Conservation (phyloP, 2,888 invertebrate genomes). For the Bursaphelenchus okinawaensis region DNA sequence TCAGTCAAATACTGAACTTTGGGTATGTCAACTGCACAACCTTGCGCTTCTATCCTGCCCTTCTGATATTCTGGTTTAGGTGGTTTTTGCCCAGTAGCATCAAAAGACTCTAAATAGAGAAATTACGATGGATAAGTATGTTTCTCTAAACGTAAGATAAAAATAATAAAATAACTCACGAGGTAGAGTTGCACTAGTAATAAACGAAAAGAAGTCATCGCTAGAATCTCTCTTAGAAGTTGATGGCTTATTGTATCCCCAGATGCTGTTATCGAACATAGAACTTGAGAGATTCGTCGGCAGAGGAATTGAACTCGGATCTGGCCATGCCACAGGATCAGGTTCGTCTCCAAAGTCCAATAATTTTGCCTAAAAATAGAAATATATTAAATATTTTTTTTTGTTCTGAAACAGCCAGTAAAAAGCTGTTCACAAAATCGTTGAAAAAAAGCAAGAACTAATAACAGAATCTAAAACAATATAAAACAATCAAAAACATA, state of each 20-base stretch:
- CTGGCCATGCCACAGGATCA: not conserved
- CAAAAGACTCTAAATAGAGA: not conserved
- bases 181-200: not conserved
- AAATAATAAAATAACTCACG: not conserved
- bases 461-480: not conserved
- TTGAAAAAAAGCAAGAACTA: not conserved
- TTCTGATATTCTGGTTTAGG: too few species aligned
- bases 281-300: not conserved
- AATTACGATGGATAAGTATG: too few species aligned
- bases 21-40: too few species aligned
- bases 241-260: not conserved
- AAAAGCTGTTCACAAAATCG: too few species aligned
- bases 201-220: not conserved
- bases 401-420: too few species aligned
- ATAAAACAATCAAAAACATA: conserved; percentile 6
- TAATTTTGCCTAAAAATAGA: not conserved
- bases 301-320: conserved; percentile 4
- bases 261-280: not conserved
- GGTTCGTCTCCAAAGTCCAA: not conserved
- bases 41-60: too few species aligned
- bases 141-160: not conserved
- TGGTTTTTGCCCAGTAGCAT: not conserved
- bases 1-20: conserved; percentile 6
- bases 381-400: too few species aligned
- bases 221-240: conserved; percentile 1